These are phyloP conservation scores for Poeciliopsis retropinna DNA, from an alignment of 2,113 vertebrate species.

Conservation along the genomic window DNA sequence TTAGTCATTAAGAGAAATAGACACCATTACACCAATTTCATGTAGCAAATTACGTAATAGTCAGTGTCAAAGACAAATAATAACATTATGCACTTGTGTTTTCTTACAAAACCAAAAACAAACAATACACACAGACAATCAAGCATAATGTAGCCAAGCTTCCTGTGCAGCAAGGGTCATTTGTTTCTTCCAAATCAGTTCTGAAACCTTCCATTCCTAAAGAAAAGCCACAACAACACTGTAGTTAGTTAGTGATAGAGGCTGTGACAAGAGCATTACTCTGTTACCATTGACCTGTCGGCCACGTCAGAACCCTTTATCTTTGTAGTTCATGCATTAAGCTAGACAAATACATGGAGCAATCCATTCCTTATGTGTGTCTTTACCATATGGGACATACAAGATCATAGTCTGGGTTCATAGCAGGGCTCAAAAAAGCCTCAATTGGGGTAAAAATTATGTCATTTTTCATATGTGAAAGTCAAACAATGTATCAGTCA, in stretches of 20 bases:
- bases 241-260: not conserved
- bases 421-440: not conserved
- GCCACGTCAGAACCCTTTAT: not conserved
- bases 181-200: not conserved
- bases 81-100: not conserved
- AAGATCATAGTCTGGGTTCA: not conserved
- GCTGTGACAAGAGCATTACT: not conserved
- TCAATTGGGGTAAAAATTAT: not conserved
- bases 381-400: not conserved
- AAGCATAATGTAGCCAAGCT: not conserved
- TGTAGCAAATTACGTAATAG: too few relatives aligned
- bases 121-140: not conserved
- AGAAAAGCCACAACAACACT: not conserved
- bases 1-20: too few relatives aligned
- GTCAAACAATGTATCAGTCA: constrained; percentile 8
- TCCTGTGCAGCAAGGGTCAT: not conserved
- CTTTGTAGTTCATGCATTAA: not conserved
- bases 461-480: not conserved
- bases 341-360: not conserved
- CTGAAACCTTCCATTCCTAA: not conserved
- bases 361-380: not conserved
- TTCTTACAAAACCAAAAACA: not conserved
- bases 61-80: too few relatives aligned
- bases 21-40: too few relatives aligned
- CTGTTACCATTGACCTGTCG: not conserved